Evolutionary conservation across 2,888 invertebrate genomes (phyloP).

Genomic region (Andrena praecox): DNA sequence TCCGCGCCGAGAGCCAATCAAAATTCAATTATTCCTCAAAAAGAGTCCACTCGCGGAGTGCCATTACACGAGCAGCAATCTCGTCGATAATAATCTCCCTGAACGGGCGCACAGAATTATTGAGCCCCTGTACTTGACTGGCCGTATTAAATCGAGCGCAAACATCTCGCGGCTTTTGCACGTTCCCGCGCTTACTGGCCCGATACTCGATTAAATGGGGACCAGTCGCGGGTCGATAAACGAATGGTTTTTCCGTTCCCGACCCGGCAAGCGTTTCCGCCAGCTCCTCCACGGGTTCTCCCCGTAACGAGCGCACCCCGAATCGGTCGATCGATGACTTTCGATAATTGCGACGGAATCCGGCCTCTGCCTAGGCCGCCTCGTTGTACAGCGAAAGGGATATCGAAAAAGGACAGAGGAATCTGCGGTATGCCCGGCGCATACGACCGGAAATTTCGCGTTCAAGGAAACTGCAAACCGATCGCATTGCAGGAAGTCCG

Average conservation of each 20-base stretch:
- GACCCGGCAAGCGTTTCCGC: neutral
- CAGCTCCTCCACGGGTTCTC: neutral
- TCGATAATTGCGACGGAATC: conserved; percentile 15
- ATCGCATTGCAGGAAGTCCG: conserved; percentile 19
- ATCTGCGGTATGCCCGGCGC: conserved; percentile 33
- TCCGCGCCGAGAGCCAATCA: no score
- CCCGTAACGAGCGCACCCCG: neutral
- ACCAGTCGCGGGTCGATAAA: neutral
- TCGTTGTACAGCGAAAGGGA: neutral
- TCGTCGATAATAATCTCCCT: neutral
- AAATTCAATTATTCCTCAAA: no score
- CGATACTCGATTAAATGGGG: neutral
- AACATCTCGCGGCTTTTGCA: conserved; percentile 1
- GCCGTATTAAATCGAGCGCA: conserved; percentile 10
- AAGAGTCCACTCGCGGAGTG: neutral
- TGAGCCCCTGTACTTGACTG: conserved; percentile 2
- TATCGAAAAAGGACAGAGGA: conserved; percentile 35
- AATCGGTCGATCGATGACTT: conserved; percentile 8
- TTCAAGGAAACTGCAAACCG: conserved; percentile 44
- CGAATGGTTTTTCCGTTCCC: neutral
- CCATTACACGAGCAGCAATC: neutral
- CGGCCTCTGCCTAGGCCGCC: neutral
- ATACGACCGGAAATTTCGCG: conserved; percentile 12
- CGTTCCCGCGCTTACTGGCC: conserved; percentile 6
- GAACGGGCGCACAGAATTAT: neutral